Evolutionary conservation across 2,797 vertebrate genomes (phyloP), one percentile per base, ranked within the genome.

Genomic region (Acrossocheilus fasciatus): DNA sequence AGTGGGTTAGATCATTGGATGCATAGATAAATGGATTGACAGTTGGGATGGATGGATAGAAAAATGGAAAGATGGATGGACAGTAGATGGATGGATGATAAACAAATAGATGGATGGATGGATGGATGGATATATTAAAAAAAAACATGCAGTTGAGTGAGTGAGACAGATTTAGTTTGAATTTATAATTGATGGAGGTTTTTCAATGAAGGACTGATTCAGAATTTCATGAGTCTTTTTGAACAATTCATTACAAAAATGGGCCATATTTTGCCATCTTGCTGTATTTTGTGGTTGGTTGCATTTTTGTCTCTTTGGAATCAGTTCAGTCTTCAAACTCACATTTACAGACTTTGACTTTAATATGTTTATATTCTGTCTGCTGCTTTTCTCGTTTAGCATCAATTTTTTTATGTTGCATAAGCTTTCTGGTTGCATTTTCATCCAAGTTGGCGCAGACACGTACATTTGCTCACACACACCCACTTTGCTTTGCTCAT

Each of bases 321-420:
- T 23, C 30, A 54, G 47, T 54, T 54, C 17, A 36, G 17, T 54
- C 34, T 50, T 17, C 45, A 34, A 52, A 52, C 50, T 77, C 20
- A 8, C 34, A 39, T 57, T n/a, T 36, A 54, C 0, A 77, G 74
- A 39, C 30, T 54, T 76, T 3, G 11, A 23, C 15, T 30, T 26
- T 75, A 34, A 75, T 54, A 83, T 90, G 52, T 88, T 90, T 82
- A 88, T 9, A 15, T 87, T 73, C 10, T 81, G 2, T 64, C 23
- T 12, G 54, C 47, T 41, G 39, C 10, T 36, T 23, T 80, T 36
- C 57, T 18, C 62, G 4, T 78, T 62, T 39, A 73, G 34, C 18
- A 52, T 66, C 15, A 2, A 20, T 76, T 18, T 89, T 30, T 30
- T 76, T 91, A 70, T 54, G 84, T 86, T 89, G 84, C 47, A 86